phyloP scores from a whole-genome alignment of 2,888 invertebrate genomes.

The Nymphalis c-album region DNA sequence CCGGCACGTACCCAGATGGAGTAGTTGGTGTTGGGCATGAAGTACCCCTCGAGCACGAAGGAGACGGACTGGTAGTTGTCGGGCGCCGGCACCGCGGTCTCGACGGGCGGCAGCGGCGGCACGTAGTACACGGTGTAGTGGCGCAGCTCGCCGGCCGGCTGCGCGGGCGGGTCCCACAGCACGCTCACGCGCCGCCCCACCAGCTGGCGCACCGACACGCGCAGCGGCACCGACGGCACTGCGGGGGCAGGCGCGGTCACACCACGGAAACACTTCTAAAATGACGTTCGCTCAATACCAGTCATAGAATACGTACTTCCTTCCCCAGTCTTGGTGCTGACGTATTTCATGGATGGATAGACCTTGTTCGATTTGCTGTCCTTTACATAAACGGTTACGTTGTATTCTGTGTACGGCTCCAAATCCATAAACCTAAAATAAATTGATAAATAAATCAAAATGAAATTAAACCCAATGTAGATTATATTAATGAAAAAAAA shows the following conservation, averaged over 20 bases:
- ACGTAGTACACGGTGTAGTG: constrained; percentile 84
- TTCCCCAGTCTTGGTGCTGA: constrained; percentile 84
- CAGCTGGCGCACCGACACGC: constrained; percentile 83
- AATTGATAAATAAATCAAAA: neutral
- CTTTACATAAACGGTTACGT: constrained; percentile 88
- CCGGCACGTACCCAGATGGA: constrained; percentile 85
- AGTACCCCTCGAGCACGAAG: constrained; percentile 79
- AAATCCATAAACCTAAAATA: constrained; percentile 81
- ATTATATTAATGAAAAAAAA: neutral
- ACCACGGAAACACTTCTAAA: neutral
- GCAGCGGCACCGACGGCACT: constrained; percentile 86
- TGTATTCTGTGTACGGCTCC: constrained; percentile 87
- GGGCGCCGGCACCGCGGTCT: constrained; percentile 64
- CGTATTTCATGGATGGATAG: constrained; percentile 84
- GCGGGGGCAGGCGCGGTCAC: constrained; percentile 24
- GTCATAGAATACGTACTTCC: constrained; percentile 69
- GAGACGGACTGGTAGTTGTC: constrained; percentile 53
- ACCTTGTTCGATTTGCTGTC: constrained; percentile 78
- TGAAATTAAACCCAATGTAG: neutral
- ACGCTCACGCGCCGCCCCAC: constrained; percentile 84
- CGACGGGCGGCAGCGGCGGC: constrained; percentile 84
- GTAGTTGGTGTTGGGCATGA: constrained; percentile 82
- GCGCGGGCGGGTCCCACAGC: constrained; percentile 85
- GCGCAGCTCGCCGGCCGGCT: constrained; percentile 83
- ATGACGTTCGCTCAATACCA: neutral